Conservation (phyloP, 2,113 vertebrate genomes). For the Glaucomys volans region DNA sequence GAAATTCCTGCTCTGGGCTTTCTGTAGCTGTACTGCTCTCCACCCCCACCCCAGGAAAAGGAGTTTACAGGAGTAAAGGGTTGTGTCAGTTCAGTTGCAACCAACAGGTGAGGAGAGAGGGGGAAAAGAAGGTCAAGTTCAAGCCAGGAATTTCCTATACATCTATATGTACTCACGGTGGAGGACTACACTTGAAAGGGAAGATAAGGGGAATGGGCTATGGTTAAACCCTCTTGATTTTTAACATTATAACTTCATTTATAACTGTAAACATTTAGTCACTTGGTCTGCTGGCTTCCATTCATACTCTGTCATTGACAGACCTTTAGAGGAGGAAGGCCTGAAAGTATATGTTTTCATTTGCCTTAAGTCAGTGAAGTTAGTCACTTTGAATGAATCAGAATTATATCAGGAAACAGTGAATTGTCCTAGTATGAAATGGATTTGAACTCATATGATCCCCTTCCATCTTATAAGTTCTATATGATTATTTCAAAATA, state of each 20-base stretch:
- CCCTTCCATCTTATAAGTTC: not conserved
- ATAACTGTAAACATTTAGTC: not conserved
- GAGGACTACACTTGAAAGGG: rapidly evolving
- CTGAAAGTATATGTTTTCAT: not conserved
- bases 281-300: not conserved
- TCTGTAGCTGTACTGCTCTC: rapidly evolving
- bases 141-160: not conserved
- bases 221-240: not conserved
- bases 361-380: not conserved
- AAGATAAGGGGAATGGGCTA: not conserved
- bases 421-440: not conserved
- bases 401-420: not conserved
- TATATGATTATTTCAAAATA: not conserved
- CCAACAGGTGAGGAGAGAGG: not conserved
- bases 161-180: rapidly evolving
- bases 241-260: not conserved
- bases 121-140: not conserved
- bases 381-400: not conserved
- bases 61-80: not conserved
- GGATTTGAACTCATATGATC: not conserved
- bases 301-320: not conserved
- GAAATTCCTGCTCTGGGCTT: not conserved
- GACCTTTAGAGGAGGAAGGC: not conserved
- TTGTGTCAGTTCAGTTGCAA: rapidly evolving
- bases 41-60: no score